These are phyloP conservation scores for Apamea monoglypha DNA, from an alignment of 2,888 invertebrate species.

Conservation along the genomic window DNA sequence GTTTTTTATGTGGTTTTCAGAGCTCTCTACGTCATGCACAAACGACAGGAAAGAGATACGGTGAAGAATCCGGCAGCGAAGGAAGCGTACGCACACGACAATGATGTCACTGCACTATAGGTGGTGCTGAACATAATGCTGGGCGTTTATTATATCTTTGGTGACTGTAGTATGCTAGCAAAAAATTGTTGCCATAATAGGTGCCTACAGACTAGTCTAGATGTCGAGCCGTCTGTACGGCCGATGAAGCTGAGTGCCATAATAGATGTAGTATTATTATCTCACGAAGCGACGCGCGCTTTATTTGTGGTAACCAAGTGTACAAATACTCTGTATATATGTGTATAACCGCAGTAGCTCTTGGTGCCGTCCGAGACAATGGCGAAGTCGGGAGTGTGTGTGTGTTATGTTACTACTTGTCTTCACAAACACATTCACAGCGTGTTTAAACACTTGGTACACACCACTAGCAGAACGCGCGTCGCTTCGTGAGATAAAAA, in stretches of 20 bases:
- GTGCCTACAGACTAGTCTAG: neutral
- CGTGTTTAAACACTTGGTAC: neutral
- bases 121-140: neutral
- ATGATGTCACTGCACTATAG: constrained; percentile 79
- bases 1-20: constrained; percentile 74
- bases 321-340: neutral
- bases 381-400: neutral
- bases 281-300: neutral
- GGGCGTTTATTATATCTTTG: neutral
- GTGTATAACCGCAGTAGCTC: neutral
- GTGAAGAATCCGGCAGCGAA: constrained; percentile 80
- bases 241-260: neutral
- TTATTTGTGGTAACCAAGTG: neutral
- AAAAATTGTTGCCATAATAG: constrained; percentile 6
- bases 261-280: neutral
- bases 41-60: constrained; percentile 74
- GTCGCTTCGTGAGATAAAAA: neutral
- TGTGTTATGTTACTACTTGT: neutral
- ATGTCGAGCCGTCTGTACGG: neutral
- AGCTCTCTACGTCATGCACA: constrained; percentile 81
- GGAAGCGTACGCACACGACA: constrained; percentile 82
- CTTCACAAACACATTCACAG: neutral
- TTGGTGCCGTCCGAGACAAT: neutral
- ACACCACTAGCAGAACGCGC: neutral
- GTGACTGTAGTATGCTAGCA: neutral